Evolutionary conservation across 2,113 vertebrate genomes (phyloP), one percentile per base, ranked within the genome.

Genomic region (Mus pahari): DNA sequence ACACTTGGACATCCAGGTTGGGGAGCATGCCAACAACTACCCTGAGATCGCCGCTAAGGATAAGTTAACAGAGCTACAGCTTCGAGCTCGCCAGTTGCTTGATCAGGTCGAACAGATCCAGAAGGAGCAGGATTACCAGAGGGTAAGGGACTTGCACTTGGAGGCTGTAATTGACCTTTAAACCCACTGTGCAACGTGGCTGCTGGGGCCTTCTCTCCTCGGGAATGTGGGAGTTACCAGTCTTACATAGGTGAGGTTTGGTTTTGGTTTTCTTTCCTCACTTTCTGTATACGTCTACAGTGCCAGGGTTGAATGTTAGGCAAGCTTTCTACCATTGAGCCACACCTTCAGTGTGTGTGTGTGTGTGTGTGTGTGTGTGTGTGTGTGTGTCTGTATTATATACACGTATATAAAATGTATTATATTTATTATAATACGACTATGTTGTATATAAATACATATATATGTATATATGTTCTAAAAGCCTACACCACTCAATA

Each of bases 91-190:
- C 20, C 99, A 99, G 97, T 98, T 99, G 36, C 98, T 99, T 24
- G 99, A 99, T 96, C 99, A 99, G 87, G 99, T 99, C 20, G 99
- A 99, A 71, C 99, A 99, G 98, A 99, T 99, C 97, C 99, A 99
- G 97, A 99, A 99, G 96, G 99, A 99, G 92, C 99, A 99, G 94
- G 99, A 99, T 98, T 99, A 99, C 98, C 99, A 99, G 94, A 95
- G 99, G 98, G 99, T 99, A 94, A 99, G 99, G 12, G 13, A 36
- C 60, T 81, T 87, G 66, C n/a, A 6, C 42, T 71, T 81, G 26
- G 70, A 81, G 24, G 10, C 64, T 86, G 81, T 60, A 39, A 14
- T 19, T 94, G 97, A 95, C 77, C 89, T 95, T 97, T 95, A 33
- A 26, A 74, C 60, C 39, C 24, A 36, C 22, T 13, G 16, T 22